phyloP scores from a whole-genome alignment of 2,888 invertebrate genomes.

The Arrhopalites spinosus region DNA sequence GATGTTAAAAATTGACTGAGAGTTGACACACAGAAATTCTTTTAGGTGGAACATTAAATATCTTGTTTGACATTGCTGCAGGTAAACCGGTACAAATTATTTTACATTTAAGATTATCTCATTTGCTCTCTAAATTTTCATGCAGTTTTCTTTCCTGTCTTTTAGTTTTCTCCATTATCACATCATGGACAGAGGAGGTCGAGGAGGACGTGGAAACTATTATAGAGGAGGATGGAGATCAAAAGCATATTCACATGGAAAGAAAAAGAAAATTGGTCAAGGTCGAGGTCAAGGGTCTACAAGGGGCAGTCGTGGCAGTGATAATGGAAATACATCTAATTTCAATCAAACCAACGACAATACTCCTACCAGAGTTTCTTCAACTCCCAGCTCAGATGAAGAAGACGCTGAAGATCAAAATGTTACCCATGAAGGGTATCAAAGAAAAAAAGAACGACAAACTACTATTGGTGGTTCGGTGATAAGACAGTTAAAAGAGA shows the following conservation, averaged over 20 bases:
- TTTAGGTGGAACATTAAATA: too few species aligned
- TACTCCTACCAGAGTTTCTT: not conserved
- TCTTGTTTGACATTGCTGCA: too few species aligned
- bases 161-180: not conserved
- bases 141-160: not conserved
- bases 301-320: not conserved
- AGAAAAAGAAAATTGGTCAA: slow-evolving; percentile 23
- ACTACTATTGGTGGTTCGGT: not conserved
- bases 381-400: not conserved
- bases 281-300: slow-evolving; percentile 13
- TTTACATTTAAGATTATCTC: too few species aligned
- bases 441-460: not conserved
- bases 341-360: not conserved
- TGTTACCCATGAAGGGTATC: not conserved
- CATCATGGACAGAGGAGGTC: not conserved
- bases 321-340: not conserved
- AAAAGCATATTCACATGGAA: not conserved
- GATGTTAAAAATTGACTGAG: too few species aligned
- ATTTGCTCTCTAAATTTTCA: too few species aligned
- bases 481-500: slow-evolving; percentile 34
- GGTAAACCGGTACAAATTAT: too few species aligned
- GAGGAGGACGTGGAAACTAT: slow-evolving; percentile 17
- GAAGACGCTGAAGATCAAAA: not conserved
- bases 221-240: not conserved
- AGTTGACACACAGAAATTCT: too few species aligned